Evolutionary conservation across 2,888 invertebrate genomes (phyloP), one percentile per base, ranked within the genome.

Genomic region (Gandaritis pyraliata): DNA sequence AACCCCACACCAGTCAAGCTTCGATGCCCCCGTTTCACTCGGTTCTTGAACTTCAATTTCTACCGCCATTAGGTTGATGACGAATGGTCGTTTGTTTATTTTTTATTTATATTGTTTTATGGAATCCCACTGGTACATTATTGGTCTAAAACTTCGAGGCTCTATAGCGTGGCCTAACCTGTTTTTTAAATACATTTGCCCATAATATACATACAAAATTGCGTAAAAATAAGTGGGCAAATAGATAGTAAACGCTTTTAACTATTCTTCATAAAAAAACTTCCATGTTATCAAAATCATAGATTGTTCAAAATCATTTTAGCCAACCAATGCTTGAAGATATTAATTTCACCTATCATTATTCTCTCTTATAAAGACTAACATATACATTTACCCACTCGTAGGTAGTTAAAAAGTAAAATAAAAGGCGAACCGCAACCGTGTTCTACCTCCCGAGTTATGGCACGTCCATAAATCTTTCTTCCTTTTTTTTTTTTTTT

Each of bases 1-100:
- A 60, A 68, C 72, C 68, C 69, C 64, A 49, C 65, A 52, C 38
- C 52, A 54, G 75, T 70, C 64, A 70, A 58, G 71, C 71, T 62
- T 68, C 74, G 63, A 50, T 70, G 68, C 49, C 30, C 54, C 50
- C 50, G 58, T 60, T 66, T 65, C 62, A 64, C 63, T 48, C 54
- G 47, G 41, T 54, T 65, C 63, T 65, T 60, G 53, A 64, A 52
- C 58, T 53, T 58, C 45, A 57, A 47, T 63, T 63, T 58, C 62
- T 63, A 57, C 47, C 43, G 23, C 6, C 13, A 23, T 51, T 39
- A 16, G 2, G 18, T 45, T 10, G 16, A 39, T 23, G 45, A 54
- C 50, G 60, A 45, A 54, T 58, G 48, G 46, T 53, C 30, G 43
- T 13, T 6, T 16, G 46, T n/a, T 48, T 39, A 15, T 13, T 13